phyloP scores from a whole-genome alignment of 2,888 invertebrate species.

The Rhopalosiphum nymphaeae region DNA sequence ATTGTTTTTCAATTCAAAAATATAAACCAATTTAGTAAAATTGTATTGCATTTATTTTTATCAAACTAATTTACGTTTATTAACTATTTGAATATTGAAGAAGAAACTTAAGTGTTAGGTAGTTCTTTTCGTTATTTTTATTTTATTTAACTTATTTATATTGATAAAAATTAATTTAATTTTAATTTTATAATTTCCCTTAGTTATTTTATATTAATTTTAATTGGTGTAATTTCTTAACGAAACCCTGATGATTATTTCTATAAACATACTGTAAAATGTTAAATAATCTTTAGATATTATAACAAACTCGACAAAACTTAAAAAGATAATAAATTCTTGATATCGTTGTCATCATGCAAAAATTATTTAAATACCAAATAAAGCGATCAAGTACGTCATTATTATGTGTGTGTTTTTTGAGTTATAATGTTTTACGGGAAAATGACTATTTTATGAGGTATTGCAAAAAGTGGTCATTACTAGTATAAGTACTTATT shows the following conservation, averaged over 20 bases:
- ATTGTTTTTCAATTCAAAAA: no score
- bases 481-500: background rate
- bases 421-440: background rate
- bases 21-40: no score
- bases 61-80: no score
- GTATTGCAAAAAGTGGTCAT: background rate
- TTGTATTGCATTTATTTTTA: no score
- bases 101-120: no score
- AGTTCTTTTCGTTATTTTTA: no score
- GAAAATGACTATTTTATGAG: background rate
- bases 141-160: no score
- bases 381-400: background rate
- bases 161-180: no score
- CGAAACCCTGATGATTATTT: background rate
- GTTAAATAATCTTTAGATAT: background rate
- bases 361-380: background rate
- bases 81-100: no score
- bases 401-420: background rate
- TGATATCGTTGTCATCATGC: background rate
- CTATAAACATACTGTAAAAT: background rate
- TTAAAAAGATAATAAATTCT: background rate
- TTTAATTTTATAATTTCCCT: background rate
- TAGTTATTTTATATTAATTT: background rate
- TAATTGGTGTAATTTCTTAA: background rate
- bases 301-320: background rate